Conservation (phyloP, 2,797 vertebrate species). For the Enteromius treurensis region DNA sequence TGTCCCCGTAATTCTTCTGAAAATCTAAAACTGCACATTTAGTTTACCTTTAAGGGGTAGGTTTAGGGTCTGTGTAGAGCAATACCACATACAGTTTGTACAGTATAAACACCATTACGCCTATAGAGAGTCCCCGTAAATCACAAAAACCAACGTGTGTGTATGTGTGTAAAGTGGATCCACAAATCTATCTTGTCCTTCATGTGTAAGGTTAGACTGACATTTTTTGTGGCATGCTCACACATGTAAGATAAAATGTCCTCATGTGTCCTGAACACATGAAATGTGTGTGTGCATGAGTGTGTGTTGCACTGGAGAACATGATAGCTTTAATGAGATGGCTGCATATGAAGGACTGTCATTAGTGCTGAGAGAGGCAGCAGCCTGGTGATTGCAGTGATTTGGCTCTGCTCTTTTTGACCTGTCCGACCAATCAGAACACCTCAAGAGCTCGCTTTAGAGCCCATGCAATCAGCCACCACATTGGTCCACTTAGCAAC, state of each 20-base stretch:
- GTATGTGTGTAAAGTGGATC: not conserved
- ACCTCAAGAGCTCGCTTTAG: conserved; percentile 68
- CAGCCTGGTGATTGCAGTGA: conserved; percentile 80
- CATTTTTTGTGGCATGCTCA: not conserved
- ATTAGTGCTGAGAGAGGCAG: conserved; percentile 76
- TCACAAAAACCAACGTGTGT: too few relatives aligned
- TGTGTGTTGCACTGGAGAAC: conserved; percentile 52
- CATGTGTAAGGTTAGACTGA: not conserved
- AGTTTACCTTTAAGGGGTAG: too few relatives aligned
- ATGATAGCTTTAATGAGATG: conserved; percentile 71
- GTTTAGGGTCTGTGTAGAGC: too few relatives aligned
- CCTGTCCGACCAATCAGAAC: conserved; percentile 75
- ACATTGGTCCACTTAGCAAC: conserved; percentile 46
- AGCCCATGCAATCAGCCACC: conserved; percentile 74
- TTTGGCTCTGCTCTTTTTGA: conserved; percentile 74
- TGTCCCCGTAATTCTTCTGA: too few relatives aligned
- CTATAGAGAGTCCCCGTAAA: too few relatives aligned
- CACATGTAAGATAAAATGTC: conserved; percentile 11
- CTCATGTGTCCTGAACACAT: conserved; percentile 7
- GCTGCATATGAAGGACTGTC: conserved; percentile 79
- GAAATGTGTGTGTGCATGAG: conserved; percentile 37
- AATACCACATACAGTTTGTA: too few relatives aligned
- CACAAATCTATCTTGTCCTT: conserved; percentile 6
- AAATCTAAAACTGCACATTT: too few relatives aligned
- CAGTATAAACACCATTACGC: too few relatives aligned